Evolutionary conservation across 1,140 invertebrate species (phyloP).

Genomic region (Trachymyrmex septentrionalis): DNA sequence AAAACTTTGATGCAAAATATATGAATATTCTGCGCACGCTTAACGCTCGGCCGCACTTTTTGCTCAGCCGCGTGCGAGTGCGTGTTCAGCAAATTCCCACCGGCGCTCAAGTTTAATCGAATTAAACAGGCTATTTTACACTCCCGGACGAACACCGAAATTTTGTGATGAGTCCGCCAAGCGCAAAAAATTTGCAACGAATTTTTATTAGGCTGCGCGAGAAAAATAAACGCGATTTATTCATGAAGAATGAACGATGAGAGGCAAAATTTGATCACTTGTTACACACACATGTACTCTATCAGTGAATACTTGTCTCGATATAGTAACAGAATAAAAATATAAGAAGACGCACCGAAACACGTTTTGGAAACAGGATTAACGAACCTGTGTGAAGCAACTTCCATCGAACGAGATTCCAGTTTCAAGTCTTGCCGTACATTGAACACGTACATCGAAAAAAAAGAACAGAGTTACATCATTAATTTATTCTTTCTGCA

Average conservation of each 20-base stretch:
- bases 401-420: neutral
- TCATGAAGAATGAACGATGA: neutral
- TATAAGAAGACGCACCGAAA: neutral
- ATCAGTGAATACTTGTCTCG: too few relatives aligned
- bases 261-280: neutral
- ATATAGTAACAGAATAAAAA: neutral
- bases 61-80: neutral
- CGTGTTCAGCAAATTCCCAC: slow-evolving; percentile 16
- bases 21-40: neutral
- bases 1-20: neutral
- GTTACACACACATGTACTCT: neutral
- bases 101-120: neutral
- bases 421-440: neutral
- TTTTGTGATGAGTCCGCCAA: neutral
- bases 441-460: neutral
- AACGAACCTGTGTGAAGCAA: too few relatives aligned
- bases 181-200: neutral
- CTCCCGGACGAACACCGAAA: neutral
- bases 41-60: slow-evolving; percentile 5
- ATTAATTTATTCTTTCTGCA: neutral
- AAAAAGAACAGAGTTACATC: neutral
- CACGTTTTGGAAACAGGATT: neutral
- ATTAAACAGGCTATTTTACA: neutral
- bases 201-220: neutral
- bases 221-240: neutral